A percentile compares a stretch with the other conserved stretches of the same genome.
phyloP scores from a whole-genome alignment of 1,140 invertebrate genomes.

The Diploscapter pachys region DNA sequence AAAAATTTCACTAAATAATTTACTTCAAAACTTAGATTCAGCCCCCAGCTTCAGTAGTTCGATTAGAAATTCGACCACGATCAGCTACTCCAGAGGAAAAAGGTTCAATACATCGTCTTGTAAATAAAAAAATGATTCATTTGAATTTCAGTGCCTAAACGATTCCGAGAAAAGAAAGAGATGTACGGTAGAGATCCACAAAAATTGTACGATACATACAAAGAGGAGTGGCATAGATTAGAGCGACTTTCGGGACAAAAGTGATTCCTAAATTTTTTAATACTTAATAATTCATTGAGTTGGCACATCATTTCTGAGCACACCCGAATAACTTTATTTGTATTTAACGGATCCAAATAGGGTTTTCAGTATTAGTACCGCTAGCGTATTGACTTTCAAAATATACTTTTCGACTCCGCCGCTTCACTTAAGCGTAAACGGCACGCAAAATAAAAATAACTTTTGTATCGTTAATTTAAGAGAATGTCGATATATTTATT shows the following conservation, averaged over 20 bases:
- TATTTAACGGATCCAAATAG: too few relatives aligned
- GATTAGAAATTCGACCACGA: neutral
- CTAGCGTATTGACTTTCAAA: too few relatives aligned
- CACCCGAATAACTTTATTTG: too few relatives aligned
- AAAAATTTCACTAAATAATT: constrained; percentile 1
- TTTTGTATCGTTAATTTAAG: too few relatives aligned
- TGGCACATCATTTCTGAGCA: too few relatives aligned
- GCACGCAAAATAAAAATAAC: too few relatives aligned
- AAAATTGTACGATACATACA: constrained; percentile 56
- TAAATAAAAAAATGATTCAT: constrained; percentile 10
- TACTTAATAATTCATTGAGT: too few relatives aligned
- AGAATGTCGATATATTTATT: too few relatives aligned
- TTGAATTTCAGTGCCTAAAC: constrained; percentile 41
- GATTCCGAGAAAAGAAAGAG: constrained; percentile 57
- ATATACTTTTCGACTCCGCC: too few relatives aligned
- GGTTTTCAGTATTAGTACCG: too few relatives aligned
- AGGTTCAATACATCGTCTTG: neutral
- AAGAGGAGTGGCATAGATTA: constrained; percentile 49
- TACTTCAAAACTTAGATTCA: neutral
- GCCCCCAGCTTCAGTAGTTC: constrained; percentile 3
- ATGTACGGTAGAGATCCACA: constrained; percentile 55
- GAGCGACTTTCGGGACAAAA: constrained; percentile 35
- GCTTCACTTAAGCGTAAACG: too few relatives aligned
- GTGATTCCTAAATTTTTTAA: neutral
- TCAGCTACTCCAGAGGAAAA: constrained; percentile 6